Conservation (phyloP, 2,888 invertebrate species). For the Girardia tigrina region DNA sequence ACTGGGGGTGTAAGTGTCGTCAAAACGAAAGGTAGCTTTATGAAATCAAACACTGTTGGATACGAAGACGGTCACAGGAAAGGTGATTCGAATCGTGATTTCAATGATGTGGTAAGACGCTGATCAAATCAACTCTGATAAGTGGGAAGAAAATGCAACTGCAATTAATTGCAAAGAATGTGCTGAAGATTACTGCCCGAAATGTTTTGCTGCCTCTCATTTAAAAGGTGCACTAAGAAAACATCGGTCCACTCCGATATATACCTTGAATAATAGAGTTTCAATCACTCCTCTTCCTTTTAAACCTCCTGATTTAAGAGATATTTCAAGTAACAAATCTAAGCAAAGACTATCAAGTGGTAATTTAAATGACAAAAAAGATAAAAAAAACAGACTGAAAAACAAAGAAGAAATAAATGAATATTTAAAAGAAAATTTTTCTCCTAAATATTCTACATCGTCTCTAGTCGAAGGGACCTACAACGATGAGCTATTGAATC, state of each 20-base stretch:
- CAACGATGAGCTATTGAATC: background rate
- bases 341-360: background rate
- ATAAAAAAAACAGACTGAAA: background rate
- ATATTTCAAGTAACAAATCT: background rate
- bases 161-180: constrained; percentile 48
- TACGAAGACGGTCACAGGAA: too few relatives aligned
- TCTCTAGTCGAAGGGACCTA: background rate
- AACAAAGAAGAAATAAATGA: background rate
- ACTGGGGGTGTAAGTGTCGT: too few relatives aligned
- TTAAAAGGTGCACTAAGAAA: constrained; percentile 49
- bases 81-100: too few relatives aligned
- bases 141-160: too few relatives aligned
- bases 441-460: background rate
- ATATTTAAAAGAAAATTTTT: background rate
- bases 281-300: background rate
- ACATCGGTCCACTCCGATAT: constrained; percentile 47
- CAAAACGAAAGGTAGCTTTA: too few relatives aligned
- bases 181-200: constrained; percentile 48
- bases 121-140: too few relatives aligned
- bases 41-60: too few relatives aligned
- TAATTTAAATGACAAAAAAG: background rate
- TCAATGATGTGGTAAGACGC: too few relatives aligned
- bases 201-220: constrained; percentile 49
- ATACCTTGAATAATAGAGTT: constrained; percentile 19
- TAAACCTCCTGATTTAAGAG: background rate